Base-by-base conservation (phyloP, 2,797 vertebrate genomes). In the Tarsius wallacei region DNA sequence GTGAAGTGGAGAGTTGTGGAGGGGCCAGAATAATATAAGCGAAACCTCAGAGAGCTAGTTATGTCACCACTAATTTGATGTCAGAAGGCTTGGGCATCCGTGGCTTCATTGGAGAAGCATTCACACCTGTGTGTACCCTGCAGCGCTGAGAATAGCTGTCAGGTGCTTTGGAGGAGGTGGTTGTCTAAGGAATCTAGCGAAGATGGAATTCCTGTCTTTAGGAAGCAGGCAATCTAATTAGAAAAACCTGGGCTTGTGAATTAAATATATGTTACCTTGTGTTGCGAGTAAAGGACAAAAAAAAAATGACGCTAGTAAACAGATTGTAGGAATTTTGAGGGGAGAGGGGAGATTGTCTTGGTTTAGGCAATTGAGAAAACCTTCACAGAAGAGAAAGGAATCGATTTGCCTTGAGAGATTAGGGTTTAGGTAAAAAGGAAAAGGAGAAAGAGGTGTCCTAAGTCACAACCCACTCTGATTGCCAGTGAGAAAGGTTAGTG, bases 341-440 rank as follows among this genome's bases (percentile, higher is more conserved):
- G 31, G 4, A 59, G 26, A 22, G n/a, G 16, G 17, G n/a, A 73
- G 59, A 61, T 85, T 47, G 33, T 81, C 68, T 74, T 77, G 71
- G 10, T 80, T 66, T 86, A 61, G 63, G n/a, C 24, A 80, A 36
- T 68, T 96, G 57, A 90, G 24, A 66, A 59, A 91, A 90, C 4
- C n/a, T 68, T 95, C 70, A 51, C 57, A 81, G 63, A 94, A 89
- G 81, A 70, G 70, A 81, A 70, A 51, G 63, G 47, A 90, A 31
- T 36, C 51, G 49, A 84, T 78, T 91, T 73, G n/a, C 92, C 31
- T 78, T n/a, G 47, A 66, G 88, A 74, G 55, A 26, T 64, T 13
- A 68, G 36, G 31, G 28, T 36, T 87, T 68, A 36, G 74, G 15
- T 73, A 9, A 47, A 91, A 71, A 70, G 26, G n/a, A 14, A 33